phyloP scores from a whole-genome alignment of 1,140 invertebrate species.

The Euura lappo region DNA sequence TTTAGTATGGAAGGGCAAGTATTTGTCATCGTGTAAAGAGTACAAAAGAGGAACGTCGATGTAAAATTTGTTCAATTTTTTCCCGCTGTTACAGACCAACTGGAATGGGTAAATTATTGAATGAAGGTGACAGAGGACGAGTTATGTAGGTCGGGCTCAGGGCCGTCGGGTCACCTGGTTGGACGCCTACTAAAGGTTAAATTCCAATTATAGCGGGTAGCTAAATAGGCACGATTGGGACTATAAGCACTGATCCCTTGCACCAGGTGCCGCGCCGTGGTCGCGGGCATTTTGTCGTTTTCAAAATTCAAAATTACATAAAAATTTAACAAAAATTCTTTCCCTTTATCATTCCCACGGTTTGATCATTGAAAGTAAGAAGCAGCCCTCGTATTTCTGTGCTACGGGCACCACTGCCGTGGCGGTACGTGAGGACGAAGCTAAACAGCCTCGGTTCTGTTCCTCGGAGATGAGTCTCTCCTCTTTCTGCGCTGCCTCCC shows the following conservation, averaged over 20 bases:
- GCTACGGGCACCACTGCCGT: neutral
- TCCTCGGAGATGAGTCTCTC: neutral
- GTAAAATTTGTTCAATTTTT: too few relatives aligned
- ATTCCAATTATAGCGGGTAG: conserved; percentile 45
- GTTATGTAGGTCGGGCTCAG: conserved; percentile 36
- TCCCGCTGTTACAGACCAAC: neutral
- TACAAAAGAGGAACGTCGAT: too few relatives aligned
- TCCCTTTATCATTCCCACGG: too few relatives aligned
- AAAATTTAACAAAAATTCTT: too few relatives aligned
- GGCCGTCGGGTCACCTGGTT: conserved; percentile 26
- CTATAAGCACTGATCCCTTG: neutral
- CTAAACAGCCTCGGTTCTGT: neutral
- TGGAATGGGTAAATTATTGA: conserved; percentile 4
- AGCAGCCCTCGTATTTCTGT: too few relatives aligned
- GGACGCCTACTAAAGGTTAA: conserved; percentile 41
- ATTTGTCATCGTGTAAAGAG: too few relatives aligned
- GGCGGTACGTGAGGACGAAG: neutral
- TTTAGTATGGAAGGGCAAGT: too few relatives aligned
- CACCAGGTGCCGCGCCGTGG: neutral
- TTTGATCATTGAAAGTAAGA: too few relatives aligned
- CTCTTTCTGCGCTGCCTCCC: neutral
- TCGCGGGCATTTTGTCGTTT: too few relatives aligned
- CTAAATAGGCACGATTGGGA: conserved; percentile 9
- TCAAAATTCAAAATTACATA: too few relatives aligned
- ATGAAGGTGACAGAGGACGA: conserved; percentile 11